phyloP scores from a whole-genome alignment of 2,888 invertebrate genomes.

The Drosophila siamana region DNA sequence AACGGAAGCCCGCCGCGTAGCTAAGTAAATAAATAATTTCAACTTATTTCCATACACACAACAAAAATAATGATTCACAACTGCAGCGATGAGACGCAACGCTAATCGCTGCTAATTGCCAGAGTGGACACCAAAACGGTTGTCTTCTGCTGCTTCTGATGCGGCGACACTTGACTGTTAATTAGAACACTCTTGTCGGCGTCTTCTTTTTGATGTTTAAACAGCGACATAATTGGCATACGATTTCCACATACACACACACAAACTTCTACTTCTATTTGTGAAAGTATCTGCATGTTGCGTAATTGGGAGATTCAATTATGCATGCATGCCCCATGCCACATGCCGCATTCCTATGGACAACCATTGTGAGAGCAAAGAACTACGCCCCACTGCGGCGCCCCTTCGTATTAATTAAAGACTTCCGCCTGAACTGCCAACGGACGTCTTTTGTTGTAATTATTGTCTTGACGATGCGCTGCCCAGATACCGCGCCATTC shows the following conservation, averaged over 20 bases:
- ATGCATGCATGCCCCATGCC: slow-evolving; percentile 48
- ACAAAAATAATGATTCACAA: slow-evolving; percentile 36
- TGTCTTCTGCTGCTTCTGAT: slow-evolving; percentile 12
- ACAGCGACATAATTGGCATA: slow-evolving; percentile 32
- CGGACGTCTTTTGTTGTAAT: slow-evolving; percentile 72
- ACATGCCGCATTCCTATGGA: neutral
- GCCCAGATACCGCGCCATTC: slow-evolving; percentile 31
- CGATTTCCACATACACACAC: slow-evolving; percentile 18
- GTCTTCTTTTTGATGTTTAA: slow-evolving; percentile 47
- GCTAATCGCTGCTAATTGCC: slow-evolving; percentile 43
- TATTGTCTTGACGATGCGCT: slow-evolving; percentile 59
- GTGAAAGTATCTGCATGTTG: slow-evolving; percentile 45
- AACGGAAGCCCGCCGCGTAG: slow-evolving; percentile 42
- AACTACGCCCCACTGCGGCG: slow-evolving; percentile 32
- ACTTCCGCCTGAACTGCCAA: slow-evolving; percentile 67
- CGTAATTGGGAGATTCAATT: slow-evolving; percentile 75
- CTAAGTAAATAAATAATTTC: slow-evolving; percentile 27
- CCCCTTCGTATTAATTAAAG: slow-evolving; percentile 73
- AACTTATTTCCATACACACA: slow-evolving; percentile 21
- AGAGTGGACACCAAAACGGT: slow-evolving; percentile 31
- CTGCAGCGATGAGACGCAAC: slow-evolving; percentile 17
- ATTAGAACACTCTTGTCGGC: slow-evolving; percentile 34
- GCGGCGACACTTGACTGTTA: slow-evolving; percentile 48
- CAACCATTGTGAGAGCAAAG: slow-evolving; percentile 40
- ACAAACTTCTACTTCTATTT: no score